Conservation (phyloP, 1,140 invertebrate genomes). For the Melanaphis sacchari region DNA sequence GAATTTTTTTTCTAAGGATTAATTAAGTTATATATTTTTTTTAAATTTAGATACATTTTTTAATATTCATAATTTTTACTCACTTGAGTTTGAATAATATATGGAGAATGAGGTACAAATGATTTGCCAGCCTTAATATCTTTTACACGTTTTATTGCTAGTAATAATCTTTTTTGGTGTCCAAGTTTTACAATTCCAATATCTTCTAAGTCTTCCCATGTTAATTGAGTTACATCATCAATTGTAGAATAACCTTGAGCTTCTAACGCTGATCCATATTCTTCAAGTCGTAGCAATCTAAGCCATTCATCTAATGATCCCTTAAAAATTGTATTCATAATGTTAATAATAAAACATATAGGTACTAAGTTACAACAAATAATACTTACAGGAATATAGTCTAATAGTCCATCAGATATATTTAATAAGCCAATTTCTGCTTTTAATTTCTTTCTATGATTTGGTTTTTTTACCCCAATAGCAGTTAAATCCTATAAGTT, state of each 20-base stretch:
- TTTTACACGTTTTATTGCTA: constrained; percentile 97
- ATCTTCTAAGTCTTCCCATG: constrained; percentile 99
- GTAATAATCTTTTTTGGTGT: constrained; percentile 97
- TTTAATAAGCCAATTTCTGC: constrained; percentile 94
- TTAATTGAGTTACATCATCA: constrained; percentile 90
- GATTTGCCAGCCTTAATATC: constrained; percentile 88
- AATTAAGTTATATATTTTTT: neutral
- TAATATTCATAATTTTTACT: constrained; percentile 14
- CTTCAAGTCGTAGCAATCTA: constrained; percentile 85
- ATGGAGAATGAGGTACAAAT: constrained; percentile 65
- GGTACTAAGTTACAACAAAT: constrained; percentile 6
- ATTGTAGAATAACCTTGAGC: constrained; percentile 94
- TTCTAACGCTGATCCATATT: constrained; percentile 86
- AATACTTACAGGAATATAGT: constrained; percentile 85
- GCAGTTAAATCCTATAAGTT: constrained; percentile 71
- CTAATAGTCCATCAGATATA: constrained; percentile 90
- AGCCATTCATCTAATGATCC: constrained; percentile 94
- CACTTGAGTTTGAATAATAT: constrained; percentile 60
- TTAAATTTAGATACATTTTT: neutral
- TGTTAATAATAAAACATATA: constrained; percentile 34
- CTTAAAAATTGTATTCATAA: constrained; percentile 64
- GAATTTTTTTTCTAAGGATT: neutral
- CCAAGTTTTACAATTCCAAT: constrained; percentile 94
- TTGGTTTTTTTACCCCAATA: constrained; percentile 95
- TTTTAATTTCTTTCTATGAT: constrained; percentile 94